Base-by-base conservation (phyloP, 2,797 vertebrate genomes). In the Characodon lateralis region DNA sequence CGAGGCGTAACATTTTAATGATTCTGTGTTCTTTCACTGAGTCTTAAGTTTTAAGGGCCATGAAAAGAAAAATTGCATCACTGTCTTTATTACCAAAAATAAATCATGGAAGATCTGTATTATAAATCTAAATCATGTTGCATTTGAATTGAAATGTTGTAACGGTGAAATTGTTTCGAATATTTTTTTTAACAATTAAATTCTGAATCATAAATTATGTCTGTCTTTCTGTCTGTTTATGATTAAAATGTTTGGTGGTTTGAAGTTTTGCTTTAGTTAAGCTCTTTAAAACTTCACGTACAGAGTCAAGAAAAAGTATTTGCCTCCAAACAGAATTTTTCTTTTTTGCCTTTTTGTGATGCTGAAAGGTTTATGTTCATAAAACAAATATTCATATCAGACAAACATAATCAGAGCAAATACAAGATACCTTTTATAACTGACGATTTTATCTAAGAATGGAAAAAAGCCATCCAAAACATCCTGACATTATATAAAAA, bases 131-230 rank as follows among this genome's bases (percentile, higher is more conserved):
- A 81, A 81, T 10, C 71, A 35, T 79, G 53, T 68, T 76, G 22
- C 28, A 75, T 79, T 84, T 41, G 53, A 74, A 31, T 31, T 9
- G n/a, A 53, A 28, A 73, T 75, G 24, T 77, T 65, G 72, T 74
- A 26, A 76, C 72, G 46, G 2, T 55, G 14, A 73, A 75, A 61
- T 53, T 78, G 43, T 80, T 87, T 85, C 82, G 22, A 91, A 85
- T 88, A 88, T 85, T 85, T 59, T 80, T 91, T 92, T 88, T 14
- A 81, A 80, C 48, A 86, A 87, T 80, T 72, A 75, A 55, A 77
- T 26, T 74, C 26, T 31, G 39, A 26, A 22, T 72, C 20, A 39
- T 72, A 35, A 24, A 51, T 48, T 63, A 35, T 31, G 46, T 71
- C 6, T 71, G 26, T 39, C 1, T 7, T 31, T 50, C 63, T 68